Percentiles rank a stretch among this genome's conserved stretches.
These are phyloP conservation scores for Marmota flaviventris DNA, from an alignment of 2,113 vertebrate species.

Conservation along the genomic window DNA sequence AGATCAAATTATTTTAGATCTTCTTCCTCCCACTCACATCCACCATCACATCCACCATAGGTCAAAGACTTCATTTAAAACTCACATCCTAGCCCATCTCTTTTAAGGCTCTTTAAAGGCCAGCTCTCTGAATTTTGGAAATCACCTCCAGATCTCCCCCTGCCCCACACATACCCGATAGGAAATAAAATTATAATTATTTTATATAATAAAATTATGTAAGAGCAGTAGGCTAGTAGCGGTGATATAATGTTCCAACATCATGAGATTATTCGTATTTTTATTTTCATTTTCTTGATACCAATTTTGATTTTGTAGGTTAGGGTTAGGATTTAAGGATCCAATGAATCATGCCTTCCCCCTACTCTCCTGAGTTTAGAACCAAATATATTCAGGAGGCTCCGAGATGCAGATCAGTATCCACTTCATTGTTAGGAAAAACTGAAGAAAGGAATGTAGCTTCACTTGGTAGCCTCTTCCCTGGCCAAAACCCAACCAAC, in stretches of 20 bases:
- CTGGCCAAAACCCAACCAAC: too few species aligned
- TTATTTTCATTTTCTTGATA: background rate
- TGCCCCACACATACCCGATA: background rate
- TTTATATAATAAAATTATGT: background rate
- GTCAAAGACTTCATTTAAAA: background rate
- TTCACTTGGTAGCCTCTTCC: background rate
- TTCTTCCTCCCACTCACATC: background rate
- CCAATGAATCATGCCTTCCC: background rate
- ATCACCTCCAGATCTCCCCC: background rate
- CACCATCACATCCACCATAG: background rate
- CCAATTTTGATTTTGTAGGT: conserved; percentile 8
- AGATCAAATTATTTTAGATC: background rate
- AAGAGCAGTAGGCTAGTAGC: background rate
- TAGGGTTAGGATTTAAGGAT: background rate
- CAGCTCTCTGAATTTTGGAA: background rate
- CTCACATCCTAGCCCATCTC: background rate
- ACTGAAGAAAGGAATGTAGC: background rate
- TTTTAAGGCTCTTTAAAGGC: background rate
- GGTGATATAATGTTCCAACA: background rate
- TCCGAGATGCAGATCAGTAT: background rate
- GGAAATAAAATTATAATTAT: background rate
- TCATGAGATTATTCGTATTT: background rate
- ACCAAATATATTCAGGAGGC: background rate
- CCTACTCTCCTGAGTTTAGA: conserved; percentile 13
- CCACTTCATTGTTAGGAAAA: background rate